Evolutionary conservation across 30 jellyfish, hydroid and myxozoan species (phyloP).

Genomic region (Chrysaora quinquecirrha): DNA sequence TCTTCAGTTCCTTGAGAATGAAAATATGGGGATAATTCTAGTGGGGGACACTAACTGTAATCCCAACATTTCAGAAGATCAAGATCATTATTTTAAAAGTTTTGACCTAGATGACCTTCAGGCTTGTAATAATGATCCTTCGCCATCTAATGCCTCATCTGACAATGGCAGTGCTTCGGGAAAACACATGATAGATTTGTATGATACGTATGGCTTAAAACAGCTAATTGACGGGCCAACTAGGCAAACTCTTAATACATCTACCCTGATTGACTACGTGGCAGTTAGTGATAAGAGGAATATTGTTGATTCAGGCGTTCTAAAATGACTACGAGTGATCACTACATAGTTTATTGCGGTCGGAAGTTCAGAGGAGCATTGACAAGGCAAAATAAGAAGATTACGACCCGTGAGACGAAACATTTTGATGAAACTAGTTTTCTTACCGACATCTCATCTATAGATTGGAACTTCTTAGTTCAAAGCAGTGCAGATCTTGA

Average conservation of each 20-base stretch:
- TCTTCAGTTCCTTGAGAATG: background rate
- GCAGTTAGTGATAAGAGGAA: constrained; percentile 34
- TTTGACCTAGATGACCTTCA: background rate
- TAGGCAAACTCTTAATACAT: constrained; percentile 15
- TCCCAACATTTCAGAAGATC: no score
- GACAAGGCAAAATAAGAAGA: constrained; percentile 15
- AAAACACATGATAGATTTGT: constrained; percentile 20
- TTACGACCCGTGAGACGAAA: constrained; percentile 23
- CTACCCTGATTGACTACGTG: constrained; percentile 9
- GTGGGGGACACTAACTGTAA: background rate
- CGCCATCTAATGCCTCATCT: background rate
- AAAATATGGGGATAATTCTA: background rate
- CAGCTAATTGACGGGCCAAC: constrained; percentile 23
- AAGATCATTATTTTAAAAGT: no score
- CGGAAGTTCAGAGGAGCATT: constrained; percentile 11
- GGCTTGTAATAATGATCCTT: background rate
- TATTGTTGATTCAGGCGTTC: constrained; percentile 26
- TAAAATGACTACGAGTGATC: constrained; percentile 14
- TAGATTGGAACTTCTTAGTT: constrained; percentile 5
- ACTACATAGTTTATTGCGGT: constrained; percentile 20
- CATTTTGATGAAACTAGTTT: constrained; percentile 9
- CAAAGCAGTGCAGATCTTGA: constrained; percentile 16
- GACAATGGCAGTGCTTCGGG: background rate
- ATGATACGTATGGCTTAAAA: constrained; percentile 26
- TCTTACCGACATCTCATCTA: constrained; percentile 10